Base-by-base conservation (phyloP, 2,113 vertebrate genomes). In the Clarias macrocephalus region DNA sequence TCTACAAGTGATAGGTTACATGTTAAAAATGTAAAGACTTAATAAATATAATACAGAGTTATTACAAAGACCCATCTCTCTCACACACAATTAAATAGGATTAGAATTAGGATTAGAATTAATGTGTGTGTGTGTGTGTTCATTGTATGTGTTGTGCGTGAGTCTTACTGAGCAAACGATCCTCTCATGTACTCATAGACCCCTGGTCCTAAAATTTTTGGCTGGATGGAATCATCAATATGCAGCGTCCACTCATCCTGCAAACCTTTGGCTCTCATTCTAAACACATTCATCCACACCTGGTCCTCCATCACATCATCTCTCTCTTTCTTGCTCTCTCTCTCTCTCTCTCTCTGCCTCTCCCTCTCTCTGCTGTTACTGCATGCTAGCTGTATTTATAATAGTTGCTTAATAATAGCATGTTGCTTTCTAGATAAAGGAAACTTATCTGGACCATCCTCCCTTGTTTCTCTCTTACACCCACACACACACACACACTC, bases 101-200 rank as follows among this genome's bases (percentile, higher is more conserved):
- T 37, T 37, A 37, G 33, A 37, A 2, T 2, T 37, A 37, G 33
- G n/a, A n/a, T n/a, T n/a, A n/a, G n/a, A n/a, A n/a, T n/a, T n/a
- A 37, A 28, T 68, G 66, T 68, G n/a, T 30, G n/a, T 70, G 25
- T 25, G 23, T 37, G 33, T 33, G 33, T 37, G 33, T n/a, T n/a
- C n/a, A n/a, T n/a, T 70, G 66, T 70, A 2, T 70, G 28, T 70
- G n/a, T 52, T 68, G 65, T 68, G n/a, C 28, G 65, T 68, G 21
- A 25, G 8, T 84, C 89, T 91, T 63, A 95, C 94, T 90, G 42
- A 75, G 92, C 94, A 86, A 85, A 72, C 30, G 92, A 91, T 25
- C 70, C 92, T 80, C 85, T 88, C 48, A 94, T 91, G 90, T 93
- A 94, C 56, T 92, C 19, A 75, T 88, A 0, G 93, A 92, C 94